Evolutionary conservation across 2,797 vertebrate genomes (phyloP).

Genomic region (Hephaestus fuliginosus): DNA sequence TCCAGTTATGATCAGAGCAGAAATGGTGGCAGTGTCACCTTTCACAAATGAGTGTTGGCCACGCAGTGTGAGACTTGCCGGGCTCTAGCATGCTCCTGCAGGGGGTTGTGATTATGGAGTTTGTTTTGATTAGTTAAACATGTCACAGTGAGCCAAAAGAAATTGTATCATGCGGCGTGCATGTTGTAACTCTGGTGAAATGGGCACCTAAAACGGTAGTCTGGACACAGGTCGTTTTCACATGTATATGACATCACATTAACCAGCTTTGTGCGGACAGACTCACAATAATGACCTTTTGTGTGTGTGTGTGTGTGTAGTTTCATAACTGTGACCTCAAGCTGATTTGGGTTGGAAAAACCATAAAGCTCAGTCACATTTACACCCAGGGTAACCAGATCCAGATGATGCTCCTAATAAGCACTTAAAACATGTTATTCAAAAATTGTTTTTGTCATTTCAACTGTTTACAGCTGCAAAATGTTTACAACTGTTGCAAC

Average conservation of each 20-base stretch:
- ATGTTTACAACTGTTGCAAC: constrained; percentile 36
- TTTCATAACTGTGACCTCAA: constrained; percentile 60
- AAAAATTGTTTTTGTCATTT: constrained; percentile 47
- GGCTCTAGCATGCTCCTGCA: not conserved
- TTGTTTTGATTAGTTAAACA: constrained; percentile 23
- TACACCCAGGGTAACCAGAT: constrained; percentile 60
- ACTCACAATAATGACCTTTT: constrained; percentile 26
- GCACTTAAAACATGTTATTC: constrained; percentile 28
- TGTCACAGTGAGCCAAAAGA: constrained; percentile 1
- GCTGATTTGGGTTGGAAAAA: constrained; percentile 60
- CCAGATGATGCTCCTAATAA: constrained; percentile 67
- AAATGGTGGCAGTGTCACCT: not conserved
- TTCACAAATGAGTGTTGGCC: not conserved
- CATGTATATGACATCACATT: not conserved
- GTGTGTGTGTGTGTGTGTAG: constrained; percentile 26
- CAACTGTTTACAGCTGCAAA: constrained; percentile 20
- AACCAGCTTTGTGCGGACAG: not conserved
- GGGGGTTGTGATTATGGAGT: not conserved
- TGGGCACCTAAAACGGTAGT: not conserved
- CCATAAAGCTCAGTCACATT: constrained; percentile 58
- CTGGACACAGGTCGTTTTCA: constrained; percentile 4
- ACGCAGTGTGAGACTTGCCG: not conserved
- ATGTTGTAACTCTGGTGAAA: not conserved
- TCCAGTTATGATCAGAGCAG: not conserved
- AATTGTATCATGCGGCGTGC: not conserved